phyloP scores from a whole-genome alignment of 2,888 invertebrate species.

The Sisyra nigra region DNA sequence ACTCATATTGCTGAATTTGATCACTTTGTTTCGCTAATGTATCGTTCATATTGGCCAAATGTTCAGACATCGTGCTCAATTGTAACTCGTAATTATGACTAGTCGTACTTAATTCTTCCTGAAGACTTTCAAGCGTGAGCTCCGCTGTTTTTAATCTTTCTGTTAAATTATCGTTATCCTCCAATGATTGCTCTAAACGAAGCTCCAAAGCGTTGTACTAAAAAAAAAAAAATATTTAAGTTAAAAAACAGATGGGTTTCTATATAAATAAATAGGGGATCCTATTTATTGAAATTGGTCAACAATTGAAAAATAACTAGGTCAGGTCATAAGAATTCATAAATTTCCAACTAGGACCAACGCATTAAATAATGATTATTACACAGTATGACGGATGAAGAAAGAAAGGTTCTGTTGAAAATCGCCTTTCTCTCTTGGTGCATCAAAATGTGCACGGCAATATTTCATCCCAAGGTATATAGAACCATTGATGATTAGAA shows the following conservation, averaged over 20 bases:
- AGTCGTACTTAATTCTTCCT: slow-evolving; percentile 53
- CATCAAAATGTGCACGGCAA: too few relatives aligned
- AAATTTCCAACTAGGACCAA: too few relatives aligned
- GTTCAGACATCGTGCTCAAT: slow-evolving; percentile 60
- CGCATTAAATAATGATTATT: too few relatives aligned
- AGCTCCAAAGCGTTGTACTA: slow-evolving; percentile 26
- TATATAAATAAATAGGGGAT: too few relatives aligned
- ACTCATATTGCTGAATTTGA: slow-evolving; percentile 52
- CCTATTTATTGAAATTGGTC: too few relatives aligned
- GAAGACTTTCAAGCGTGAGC: slow-evolving; percentile 30
- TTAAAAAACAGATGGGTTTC: not conserved
- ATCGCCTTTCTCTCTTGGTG: too few relatives aligned
- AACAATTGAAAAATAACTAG: too few relatives aligned
- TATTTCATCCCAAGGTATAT: too few relatives aligned
- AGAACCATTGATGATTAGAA: too few relatives aligned
- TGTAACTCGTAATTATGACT: slow-evolving; percentile 50
- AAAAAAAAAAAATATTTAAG: slow-evolving; percentile 9
- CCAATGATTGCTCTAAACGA: slow-evolving; percentile 31
- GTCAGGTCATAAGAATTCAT: too few relatives aligned
- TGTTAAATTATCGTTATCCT: slow-evolving; percentile 33
- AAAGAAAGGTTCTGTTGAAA: too few relatives aligned
- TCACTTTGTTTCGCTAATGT: slow-evolving; percentile 71
- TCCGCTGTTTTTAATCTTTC: slow-evolving; percentile 32
- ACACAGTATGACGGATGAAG: too few relatives aligned
- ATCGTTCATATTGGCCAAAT: slow-evolving; percentile 65